Evolutionary conservation across 2,888 invertebrate species (phyloP), one percentile per base, ranked within the genome.

Genomic region (Watsonalla cultraria): DNA sequence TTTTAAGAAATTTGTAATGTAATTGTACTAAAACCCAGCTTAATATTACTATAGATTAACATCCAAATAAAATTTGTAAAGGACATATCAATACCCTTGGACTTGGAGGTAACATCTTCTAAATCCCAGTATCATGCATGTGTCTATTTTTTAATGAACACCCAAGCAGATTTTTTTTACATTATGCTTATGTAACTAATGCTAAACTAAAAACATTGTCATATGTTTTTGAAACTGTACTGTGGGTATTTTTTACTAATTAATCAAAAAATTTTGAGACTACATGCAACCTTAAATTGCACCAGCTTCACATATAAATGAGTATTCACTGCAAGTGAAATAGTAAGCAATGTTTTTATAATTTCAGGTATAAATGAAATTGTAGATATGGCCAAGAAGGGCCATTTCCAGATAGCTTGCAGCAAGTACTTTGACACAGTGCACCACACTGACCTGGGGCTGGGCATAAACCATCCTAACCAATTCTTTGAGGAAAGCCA

Each of bases 321-420:
- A 7, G 11, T 9, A 5, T 4, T 7, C 42, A 46, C 13, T 15
- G 9, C n/a, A n/a, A n/a, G n/a, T n/a, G n/a, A n/a, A 42, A 52
- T 50, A 45, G 39, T 39, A 51, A 54, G 53, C 47, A 54, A 24
- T 24, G 24, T 24, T 24, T 48, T 9, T 14, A 15, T 0, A n/a
- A 24, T 42, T 91, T 68, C 86, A 93, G 96, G 92, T 69, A 82
- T 94, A 7, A 91, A 92, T 69, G 95, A 96, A 75, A 93, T 98
- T 37, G 84, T 94, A 62, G 94, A 94, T 45, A 92, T 94, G 60
- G 94, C 94, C 0, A 93, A 93, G 58, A 94, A 94, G 58, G 94
- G 95, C 0, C 97, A 98, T 76, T 98, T 93, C 76, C 96, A 97
- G 83, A 91, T 98, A 58, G 98, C 98, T 0, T 99, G 99, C 82